These are phyloP conservation scores for Sebastolobus alascanus DNA, from an alignment of 2,797 vertebrate genomes.

Conservation along the genomic window DNA sequence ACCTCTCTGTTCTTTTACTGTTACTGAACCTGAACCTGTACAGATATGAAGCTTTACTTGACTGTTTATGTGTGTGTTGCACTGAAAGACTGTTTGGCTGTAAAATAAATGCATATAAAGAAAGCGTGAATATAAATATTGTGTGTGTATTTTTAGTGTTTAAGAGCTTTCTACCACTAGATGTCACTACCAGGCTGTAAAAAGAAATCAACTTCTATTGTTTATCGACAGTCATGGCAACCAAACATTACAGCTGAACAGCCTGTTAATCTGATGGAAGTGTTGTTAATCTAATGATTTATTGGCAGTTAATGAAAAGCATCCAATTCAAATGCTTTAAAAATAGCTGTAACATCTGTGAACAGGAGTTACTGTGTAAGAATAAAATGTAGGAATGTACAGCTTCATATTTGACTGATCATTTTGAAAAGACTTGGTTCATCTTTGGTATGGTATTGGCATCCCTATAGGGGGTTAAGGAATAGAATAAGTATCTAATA, in stretches of 20 bases:
- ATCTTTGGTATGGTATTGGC: no score
- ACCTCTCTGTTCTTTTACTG: not conserved
- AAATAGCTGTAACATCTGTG: not conserved
- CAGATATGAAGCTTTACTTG: constrained; percentile 1
- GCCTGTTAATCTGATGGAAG: not conserved
- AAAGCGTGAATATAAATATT: not conserved
- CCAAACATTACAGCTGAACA: not conserved
- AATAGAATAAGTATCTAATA: not conserved
- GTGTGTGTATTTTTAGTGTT: no score
- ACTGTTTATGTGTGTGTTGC: not conserved
- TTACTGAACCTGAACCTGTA: not conserved
- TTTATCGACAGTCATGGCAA: not conserved
- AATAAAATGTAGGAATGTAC: not conserved
- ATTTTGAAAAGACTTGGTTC: no score
- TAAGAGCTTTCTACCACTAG: constrained; percentile 8
- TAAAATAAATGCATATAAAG: constrained; percentile 33
- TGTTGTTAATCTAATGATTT: not conserved
- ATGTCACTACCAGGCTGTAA: not conserved
- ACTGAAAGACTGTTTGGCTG: constrained; percentile 8
- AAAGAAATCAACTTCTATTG: not conserved
- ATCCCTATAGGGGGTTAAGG: no score
- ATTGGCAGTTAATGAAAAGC: not conserved
- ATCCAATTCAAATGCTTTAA: not conserved
- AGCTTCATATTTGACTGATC: no score
- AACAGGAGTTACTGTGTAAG: not conserved